Base-by-base conservation (phyloP, 2,113 vertebrate genomes). In the Silurus meridionalis region DNA sequence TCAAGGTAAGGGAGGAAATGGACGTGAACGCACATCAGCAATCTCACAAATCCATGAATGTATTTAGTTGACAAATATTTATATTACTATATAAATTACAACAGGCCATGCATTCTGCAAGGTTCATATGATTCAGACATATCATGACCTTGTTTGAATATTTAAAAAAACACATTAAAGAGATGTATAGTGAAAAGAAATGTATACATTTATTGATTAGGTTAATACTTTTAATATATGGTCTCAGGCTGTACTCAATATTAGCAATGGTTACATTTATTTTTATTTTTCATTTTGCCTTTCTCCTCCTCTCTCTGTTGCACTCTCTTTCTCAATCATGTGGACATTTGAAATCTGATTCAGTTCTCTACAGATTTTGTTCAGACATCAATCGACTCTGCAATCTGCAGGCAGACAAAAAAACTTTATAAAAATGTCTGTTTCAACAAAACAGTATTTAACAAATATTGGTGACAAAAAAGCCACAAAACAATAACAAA, bases 371-470 rank as follows among this genome's bases (percentile, higher is more conserved):
- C 85, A 81, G 66, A 79, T 37, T 89, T 90, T 84, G 85, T 85
- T 90, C 83, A 83, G 69, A 81, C 37, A 48, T 88, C 90, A 48
- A 80, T 85, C 67, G 63, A 82, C 67, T 74, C 71, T 60, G 60
- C 67, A 69, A 50, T 80, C 80, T 80, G 80, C 77, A 77, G 60
- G 60, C 71, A 87, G 83, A 86, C 74, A 88, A 71, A 83, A 84
- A 78, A 19, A 88, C 80, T 83, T 86, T 86, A 89, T 89, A 57
- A 90, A 89, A 91, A 58, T 85, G 37, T 90, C 80, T 52, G 85
- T 90, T 89, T 66, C 28, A 71, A 83, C 57, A 82, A 74, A 80
- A 86, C 81, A 83, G 63, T 63, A 86, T 80, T 85, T 77, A 88
- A 85, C 86, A 87, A 88, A 87, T 75, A 88, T 61, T 53, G 21